A percentile compares a stretch with the other conserved stretches of the same genome.
Evolutionary conservation across 2,113 vertebrate species (phyloP).

Genomic region (Dendrocopos noguchii): DNA sequence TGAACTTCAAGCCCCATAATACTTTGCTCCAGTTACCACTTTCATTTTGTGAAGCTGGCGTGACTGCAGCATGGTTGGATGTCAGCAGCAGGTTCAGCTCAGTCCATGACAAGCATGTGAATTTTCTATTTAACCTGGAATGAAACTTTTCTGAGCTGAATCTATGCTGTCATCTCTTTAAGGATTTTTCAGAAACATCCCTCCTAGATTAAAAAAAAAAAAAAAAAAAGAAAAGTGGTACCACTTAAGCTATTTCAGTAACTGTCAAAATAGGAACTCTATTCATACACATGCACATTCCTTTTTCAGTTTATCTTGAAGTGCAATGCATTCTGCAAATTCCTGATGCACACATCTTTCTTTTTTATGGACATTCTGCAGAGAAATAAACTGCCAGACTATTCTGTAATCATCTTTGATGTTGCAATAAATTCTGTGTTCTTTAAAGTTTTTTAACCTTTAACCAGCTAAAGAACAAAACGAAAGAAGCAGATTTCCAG

Average conservation of each 20-base stretch:
- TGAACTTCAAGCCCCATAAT: too few species aligned
- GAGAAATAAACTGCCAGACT: constrained; percentile 42
- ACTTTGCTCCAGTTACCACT: too few species aligned
- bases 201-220: background rate
- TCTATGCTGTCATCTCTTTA: background rate
- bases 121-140: constrained; percentile 17
- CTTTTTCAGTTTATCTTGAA: constrained; percentile 65
- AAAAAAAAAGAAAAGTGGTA: background rate
- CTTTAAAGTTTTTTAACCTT: constrained; percentile 64
- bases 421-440: constrained; percentile 53
- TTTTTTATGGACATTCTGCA: constrained; percentile 70
- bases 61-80: too few species aligned
- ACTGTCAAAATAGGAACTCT: constrained; percentile 18
- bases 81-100: too few species aligned
- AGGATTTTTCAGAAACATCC: background rate
- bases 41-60: too few species aligned
- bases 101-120: background rate
- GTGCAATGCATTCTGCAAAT: constrained; percentile 48
- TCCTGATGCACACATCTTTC: constrained; percentile 53
- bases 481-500: constrained; percentile 44
- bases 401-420: constrained; percentile 66
- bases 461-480: constrained; percentile 60
- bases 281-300: constrained; percentile 33
- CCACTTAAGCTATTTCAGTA: background rate
- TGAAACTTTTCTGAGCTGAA: constrained; percentile 1